phyloP scores from a whole-genome alignment of 2,113 vertebrate species.

The Tupaia chinensis region DNA sequence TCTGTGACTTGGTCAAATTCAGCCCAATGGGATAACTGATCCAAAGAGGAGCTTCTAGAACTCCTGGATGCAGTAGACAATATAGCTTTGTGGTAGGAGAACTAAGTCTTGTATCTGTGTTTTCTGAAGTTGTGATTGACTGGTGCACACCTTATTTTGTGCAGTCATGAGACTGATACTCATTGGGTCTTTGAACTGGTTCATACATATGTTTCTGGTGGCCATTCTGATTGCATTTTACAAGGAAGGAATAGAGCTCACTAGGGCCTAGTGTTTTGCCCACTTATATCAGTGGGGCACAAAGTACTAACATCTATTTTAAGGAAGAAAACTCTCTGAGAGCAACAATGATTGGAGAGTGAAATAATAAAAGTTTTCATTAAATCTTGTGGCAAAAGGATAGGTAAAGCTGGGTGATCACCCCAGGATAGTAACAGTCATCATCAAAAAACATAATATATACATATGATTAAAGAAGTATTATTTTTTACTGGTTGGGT shows the following conservation, averaged over 20 bases:
- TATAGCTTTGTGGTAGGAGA: not conserved
- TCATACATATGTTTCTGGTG: not conserved
- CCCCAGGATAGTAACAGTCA: not conserved
- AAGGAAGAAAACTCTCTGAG: not conserved
- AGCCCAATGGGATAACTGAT: not conserved
- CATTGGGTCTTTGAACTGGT: not conserved
- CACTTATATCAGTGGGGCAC: not conserved
- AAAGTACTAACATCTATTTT: not conserved
- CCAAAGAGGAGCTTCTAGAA: not conserved
- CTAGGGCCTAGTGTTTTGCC: not conserved
- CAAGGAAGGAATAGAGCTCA: not conserved
- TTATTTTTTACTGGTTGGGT: not conserved
- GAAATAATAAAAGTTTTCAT: not conserved
- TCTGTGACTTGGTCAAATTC: not conserved
- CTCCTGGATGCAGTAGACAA: not conserved
- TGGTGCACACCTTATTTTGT: not conserved
- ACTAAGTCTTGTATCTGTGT: not conserved
- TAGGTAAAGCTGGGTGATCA: accelerated
- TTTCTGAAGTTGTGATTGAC: not conserved
- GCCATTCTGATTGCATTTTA: not conserved
- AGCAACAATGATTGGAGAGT: not conserved
- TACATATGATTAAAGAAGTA: accelerated
- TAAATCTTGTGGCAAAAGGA: accelerated
- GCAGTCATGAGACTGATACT: not conserved
- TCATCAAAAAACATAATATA: not conserved